Evolutionary conservation across 2,888 invertebrate genomes (phyloP), one percentile per base, ranked within the genome.

Genomic region (Tachystola acroxantha): DNA sequence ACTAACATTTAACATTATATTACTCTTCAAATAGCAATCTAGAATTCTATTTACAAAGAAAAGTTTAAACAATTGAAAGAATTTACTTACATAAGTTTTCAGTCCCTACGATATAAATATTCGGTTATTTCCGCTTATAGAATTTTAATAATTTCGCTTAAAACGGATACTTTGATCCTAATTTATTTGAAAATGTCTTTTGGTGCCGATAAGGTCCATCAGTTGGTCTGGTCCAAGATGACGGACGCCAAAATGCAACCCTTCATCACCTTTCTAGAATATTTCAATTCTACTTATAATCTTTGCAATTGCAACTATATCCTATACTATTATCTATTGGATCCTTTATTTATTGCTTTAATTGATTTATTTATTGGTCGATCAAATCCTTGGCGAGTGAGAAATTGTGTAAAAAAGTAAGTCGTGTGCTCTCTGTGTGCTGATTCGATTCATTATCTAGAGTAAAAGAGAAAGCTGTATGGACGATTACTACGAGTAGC

Each of bases 361-460:
- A 61, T 61, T 65, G 68, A 61, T 61, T 56, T 57, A 52, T 48
- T 34, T 31, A 55, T 79, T 78, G 80, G 80, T 80, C 79, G 77
- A 69, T 78, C 68, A 73, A 73, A 72, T 74, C 60, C 68, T 66
- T 72, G 62, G 76, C 71, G 64, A 72, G 79, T 78, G 80, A 73
- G 62, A 64, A 63, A 67, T 66, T 58, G 77, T 78, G 77, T 78
- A 69, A 60, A 69, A 73, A 71, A 64, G 65, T 64, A 63, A 58
- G 62, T 70, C 64, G 64, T 76, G 81, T 78, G 80, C 78, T 75
- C 60, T 66, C 64, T 74, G 79, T 74, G 77, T 73, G 75, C 72
- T 66, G 48, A 55, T 54, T 72, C 61, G 50, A 62, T 65, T 59
- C 24, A 63, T 62, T 66, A 71, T 57, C 71, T 73, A 72, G 63